Conservation (phyloP, 1,140 invertebrate species). For the Centruroides sculpturatus region DNA sequence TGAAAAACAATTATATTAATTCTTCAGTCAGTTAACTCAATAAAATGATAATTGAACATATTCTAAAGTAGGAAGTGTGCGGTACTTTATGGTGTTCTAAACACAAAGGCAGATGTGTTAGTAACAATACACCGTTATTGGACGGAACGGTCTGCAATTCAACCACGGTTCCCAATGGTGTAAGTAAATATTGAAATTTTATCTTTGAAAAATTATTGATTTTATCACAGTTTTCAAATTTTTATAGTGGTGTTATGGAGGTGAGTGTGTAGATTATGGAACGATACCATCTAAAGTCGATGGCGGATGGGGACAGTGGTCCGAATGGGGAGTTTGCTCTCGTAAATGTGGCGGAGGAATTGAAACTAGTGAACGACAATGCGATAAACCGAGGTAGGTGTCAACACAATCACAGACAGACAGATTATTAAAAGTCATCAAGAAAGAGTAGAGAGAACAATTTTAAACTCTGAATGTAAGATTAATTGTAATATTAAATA, state of each 20-base stretch:
- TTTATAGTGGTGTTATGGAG: slow-evolving; percentile 66
- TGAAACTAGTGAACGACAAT: slow-evolving; percentile 28
- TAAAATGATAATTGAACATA: too few relatives aligned
- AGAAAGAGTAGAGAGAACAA: too few relatives aligned
- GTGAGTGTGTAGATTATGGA: slow-evolving; percentile 58
- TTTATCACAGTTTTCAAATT: not conserved
- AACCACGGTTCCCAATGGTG: slow-evolving; percentile 33
- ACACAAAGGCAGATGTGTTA: slow-evolving; percentile 64
- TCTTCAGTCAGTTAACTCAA: not conserved
- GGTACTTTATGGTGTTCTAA: slow-evolving; percentile 62
- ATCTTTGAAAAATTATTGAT: not conserved
- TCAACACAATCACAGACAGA: not conserved
- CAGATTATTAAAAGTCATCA: too few relatives aligned
- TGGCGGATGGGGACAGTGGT: slow-evolving; percentile 72
- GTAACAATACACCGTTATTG: slow-evolving; percentile 64
- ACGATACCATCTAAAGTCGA: slow-evolving; percentile 54
- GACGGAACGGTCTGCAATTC: slow-evolving; percentile 69
- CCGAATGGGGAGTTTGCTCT: slow-evolving; percentile 63
- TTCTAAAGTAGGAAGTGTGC: slow-evolving; percentile 43
- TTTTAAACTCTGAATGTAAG: too few relatives aligned
- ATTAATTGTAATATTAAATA: too few relatives aligned
- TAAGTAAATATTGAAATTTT: too few relatives aligned
- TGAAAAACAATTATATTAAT: slow-evolving; percentile 4
- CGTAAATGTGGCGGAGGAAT: slow-evolving; percentile 68
- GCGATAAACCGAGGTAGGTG: slow-evolving; percentile 31